Percentiles rank a stretch among this genome's conserved stretches.
These are phyloP conservation scores for Barbus barbus DNA, from an alignment of 2,113 vertebrate species.

Conservation along the genomic window DNA sequence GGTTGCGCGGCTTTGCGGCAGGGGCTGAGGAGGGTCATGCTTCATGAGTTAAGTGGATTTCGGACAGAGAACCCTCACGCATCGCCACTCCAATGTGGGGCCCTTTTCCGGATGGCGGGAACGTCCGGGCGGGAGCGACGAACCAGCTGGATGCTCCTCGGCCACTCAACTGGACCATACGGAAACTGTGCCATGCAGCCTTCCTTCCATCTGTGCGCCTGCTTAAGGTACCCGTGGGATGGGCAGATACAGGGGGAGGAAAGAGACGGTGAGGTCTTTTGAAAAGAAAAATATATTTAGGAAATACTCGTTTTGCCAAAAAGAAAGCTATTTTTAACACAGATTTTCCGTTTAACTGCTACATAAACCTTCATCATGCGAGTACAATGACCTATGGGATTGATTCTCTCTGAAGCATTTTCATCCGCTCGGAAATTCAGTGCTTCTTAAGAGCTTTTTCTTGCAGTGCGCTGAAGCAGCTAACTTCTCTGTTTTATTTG, in stretches of 20 bases:
- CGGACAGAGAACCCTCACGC: conserved; percentile 72
- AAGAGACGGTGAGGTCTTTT: conserved; percentile 47
- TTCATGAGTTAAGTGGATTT: conserved; percentile 73
- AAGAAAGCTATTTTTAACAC: background rate
- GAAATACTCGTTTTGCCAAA: background rate
- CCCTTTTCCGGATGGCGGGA: conserved; percentile 73
- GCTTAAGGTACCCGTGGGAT: conserved; percentile 86
- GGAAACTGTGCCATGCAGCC: conserved; percentile 98
- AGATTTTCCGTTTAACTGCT: background rate
- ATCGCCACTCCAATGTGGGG: conserved; percentile 69
- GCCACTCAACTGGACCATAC: conserved; percentile 98
- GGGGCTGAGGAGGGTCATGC: conserved; percentile 74
- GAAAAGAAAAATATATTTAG: conserved; percentile 28
- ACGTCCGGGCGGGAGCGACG: conserved; percentile 74
- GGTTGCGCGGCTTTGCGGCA: conserved; percentile 38
- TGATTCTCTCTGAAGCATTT: background rate
- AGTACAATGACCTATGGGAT: background rate
- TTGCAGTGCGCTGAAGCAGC: background rate
- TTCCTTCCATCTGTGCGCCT: conserved; percentile 97
- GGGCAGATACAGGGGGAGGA: conserved; percentile 36
- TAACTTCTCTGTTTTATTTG: conserved; percentile 23
- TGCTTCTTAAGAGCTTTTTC: conserved; percentile 10
- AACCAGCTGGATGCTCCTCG: conserved; percentile 93
- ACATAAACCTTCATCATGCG: background rate
- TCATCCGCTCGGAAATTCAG: background rate